phyloP scores from a whole-genome alignment of 2,888 invertebrate species.

The Euclidia mi region DNA sequence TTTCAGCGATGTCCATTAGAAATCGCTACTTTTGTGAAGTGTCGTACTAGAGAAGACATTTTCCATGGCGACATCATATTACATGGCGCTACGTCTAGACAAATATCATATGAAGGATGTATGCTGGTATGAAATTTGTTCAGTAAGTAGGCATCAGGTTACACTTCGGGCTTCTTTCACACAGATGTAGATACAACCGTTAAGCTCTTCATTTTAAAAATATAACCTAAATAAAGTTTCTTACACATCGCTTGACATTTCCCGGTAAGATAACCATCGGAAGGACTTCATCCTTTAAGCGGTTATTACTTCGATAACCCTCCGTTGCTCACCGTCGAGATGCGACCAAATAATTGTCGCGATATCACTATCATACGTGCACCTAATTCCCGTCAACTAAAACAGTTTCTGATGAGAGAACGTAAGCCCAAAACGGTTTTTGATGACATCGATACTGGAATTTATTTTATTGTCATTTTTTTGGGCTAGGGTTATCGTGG shows the following conservation, averaged over 20 bases:
- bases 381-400: conserved; percentile 43
- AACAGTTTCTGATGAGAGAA: conserved; percentile 41
- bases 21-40: too few species aligned
- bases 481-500: neutral
- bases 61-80: too few species aligned
- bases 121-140: too few species aligned
- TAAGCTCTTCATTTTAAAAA: too few species aligned
- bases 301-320: conserved; percentile 62
- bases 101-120: too few species aligned
- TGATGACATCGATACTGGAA: conserved; percentile 23
- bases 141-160: too few species aligned
- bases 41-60: too few species aligned
- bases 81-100: too few species aligned
- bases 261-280: conserved; percentile 31
- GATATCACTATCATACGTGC: conserved; percentile 26
- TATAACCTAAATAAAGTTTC: too few species aligned
- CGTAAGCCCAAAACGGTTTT: conserved; percentile 36
- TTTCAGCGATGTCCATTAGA: too few species aligned
- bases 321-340: conserved; percentile 60
- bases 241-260: neutral
- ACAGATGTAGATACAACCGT: too few species aligned
- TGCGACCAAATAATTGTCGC: conserved; percentile 55
- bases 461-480: neutral
- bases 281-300: conserved; percentile 57
- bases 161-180: too few species aligned